Percentiles rank a stretch among this genome's conserved stretches.
These are phyloP conservation scores for Zygogramma bicolorata DNA, from an alignment of 2,888 invertebrate genomes.

Conservation along the genomic window DNA sequence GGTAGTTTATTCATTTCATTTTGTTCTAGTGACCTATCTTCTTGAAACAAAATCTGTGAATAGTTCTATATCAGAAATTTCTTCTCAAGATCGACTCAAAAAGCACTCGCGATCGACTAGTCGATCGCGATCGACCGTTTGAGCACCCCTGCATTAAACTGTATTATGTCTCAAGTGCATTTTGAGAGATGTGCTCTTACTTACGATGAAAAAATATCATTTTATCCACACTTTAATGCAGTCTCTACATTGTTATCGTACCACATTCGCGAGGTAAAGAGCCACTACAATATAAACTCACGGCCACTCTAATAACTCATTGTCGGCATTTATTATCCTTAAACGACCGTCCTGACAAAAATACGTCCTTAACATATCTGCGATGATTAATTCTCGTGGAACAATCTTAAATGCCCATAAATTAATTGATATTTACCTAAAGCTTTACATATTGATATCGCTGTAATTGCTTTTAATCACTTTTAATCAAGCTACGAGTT, in stretches of 20 bases:
- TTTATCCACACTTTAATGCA: neutral
- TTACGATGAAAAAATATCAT: neutral
- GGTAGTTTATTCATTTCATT: no score
- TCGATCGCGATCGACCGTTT: no score
- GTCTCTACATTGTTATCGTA: neutral
- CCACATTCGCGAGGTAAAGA: neutral
- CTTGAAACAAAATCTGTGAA: no score
- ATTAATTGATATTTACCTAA: conserved; percentile 51
- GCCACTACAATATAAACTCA: conserved; percentile 1
- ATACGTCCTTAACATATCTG: conserved; percentile 9
- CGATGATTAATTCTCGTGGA: conserved; percentile 40
- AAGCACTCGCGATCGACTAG: no score
- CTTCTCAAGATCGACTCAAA: no score
- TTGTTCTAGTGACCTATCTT: no score
- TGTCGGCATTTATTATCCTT: conserved; percentile 8
- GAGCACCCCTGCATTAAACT: no score
- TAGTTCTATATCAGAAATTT: no score
- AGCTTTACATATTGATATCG: conserved; percentile 51
- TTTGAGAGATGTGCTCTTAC: no score
- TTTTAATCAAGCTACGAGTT: conserved; percentile 49
- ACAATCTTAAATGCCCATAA: conserved; percentile 44
- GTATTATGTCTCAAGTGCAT: no score
- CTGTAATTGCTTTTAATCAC: conserved; percentile 49
- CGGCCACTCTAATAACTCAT: conserved; percentile 14
- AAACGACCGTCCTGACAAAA: conserved; percentile 13